Evolutionary conservation across 1,140 invertebrate species (phyloP), one percentile per base, ranked within the genome.

Genomic region (Lutraria rhynchaena): DNA sequence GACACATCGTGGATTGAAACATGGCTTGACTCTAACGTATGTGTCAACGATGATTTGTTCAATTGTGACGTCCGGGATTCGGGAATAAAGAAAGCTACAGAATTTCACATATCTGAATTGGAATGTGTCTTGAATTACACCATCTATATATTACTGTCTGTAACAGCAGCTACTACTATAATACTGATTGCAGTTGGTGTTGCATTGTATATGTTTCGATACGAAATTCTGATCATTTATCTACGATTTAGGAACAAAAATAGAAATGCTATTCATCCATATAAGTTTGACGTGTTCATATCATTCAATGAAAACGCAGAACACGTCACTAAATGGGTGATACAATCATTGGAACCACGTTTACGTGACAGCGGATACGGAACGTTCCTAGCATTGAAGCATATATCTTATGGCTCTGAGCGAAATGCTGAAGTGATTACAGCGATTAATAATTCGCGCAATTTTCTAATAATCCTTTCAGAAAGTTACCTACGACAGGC

Each of bases 201-300:
- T 31, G 35, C 41, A 3, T 33, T 76, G 7, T 76, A 33, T n/a
- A 46, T 29, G 33, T 63, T 76, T 13, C n/a, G 73, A 13, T 76
- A 76, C n/a, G 73, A 76, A 29, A 76, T 76, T n/a, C 44, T 61
- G 2, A 76, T 76, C n/a, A 13, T 76, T 5, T 76, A 24, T 27
- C 24, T 61, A 22, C 49, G 60, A 63, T 3, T 60, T 3, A 46
- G 58, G 24, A 55, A 65, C 11, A 46, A 24, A 33, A 51, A 24
- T 29, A 5, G 15, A 15, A 44, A 76, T 51, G 17, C 17, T 19
- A 13, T 27, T n/a, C 22, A n/a, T n/a, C 13, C 4, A 9, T 76
- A 37, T 22, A 24, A 67, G n/a, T 55, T 55, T 35, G 75, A 78
- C 41, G 60, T 63, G 17, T 27, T 63, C 37, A 31, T 78, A 9